phyloP scores from a whole-genome alignment of 2,888 invertebrate species.

The Spodoptera exigua region DNA sequence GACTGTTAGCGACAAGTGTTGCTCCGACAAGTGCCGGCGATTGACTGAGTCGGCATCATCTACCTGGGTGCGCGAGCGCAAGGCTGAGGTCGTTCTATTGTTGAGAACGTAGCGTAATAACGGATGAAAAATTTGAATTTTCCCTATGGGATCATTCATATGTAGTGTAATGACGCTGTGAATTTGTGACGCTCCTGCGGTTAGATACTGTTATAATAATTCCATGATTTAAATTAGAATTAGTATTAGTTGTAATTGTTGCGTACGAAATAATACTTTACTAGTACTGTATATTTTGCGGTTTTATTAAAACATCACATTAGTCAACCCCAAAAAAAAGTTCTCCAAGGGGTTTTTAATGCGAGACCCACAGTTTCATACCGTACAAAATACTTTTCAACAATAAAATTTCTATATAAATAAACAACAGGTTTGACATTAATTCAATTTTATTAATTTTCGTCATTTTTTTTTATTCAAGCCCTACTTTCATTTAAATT shows the following conservation, averaged over 20 bases:
- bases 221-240: slow-evolving; percentile 4
- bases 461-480: no score
- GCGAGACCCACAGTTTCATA: no score
- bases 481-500: background rate
- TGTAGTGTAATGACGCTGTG: slow-evolving; percentile 15
- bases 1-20: slow-evolving; percentile 63
- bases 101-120: slow-evolving; percentile 32
- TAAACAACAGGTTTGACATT: no score
- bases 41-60: slow-evolving; percentile 62
- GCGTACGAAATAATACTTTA: background rate
- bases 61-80: slow-evolving; percentile 59
- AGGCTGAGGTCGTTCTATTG: slow-evolving; percentile 53
- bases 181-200: slow-evolving; percentile 29
- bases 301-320: no score
- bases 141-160: slow-evolving; percentile 36
- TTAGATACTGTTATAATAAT: background rate
- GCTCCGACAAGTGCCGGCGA: slow-evolving; percentile 66
- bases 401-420: no score
- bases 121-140: slow-evolving; percentile 58
- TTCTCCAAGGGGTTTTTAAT: no score
- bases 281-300: no score
- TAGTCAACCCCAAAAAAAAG: no score
- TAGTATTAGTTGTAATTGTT: slow-evolving; percentile 2
- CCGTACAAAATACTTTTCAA: no score
- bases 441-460: no score